These are phyloP conservation scores for Xerus inauris DNA, from an alignment of 2,113 vertebrate genomes.

Conservation along the genomic window DNA sequence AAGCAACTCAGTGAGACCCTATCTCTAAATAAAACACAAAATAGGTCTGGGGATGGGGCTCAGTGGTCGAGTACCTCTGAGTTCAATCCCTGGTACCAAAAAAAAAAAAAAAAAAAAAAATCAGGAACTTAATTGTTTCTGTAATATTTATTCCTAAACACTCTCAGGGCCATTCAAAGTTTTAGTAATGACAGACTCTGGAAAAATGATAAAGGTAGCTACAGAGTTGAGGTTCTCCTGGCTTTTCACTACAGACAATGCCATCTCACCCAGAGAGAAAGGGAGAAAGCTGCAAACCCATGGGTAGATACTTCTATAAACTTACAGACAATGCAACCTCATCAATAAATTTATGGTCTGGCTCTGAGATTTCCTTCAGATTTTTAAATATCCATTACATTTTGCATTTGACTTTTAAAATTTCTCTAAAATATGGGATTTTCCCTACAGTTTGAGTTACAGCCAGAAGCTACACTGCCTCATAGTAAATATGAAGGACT, in stretches of 20 bases:
- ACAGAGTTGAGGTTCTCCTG: neutral
- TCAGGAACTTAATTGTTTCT: neutral
- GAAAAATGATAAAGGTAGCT: neutral
- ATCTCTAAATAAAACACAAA: too few species aligned
- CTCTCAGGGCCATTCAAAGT: neutral
- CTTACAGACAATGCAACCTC: neutral
- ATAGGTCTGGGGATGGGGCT: too few species aligned
- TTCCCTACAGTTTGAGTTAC: constrained; percentile 61
- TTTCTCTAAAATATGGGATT: constrained; percentile 60
- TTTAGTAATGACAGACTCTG: neutral
- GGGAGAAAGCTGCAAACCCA: neutral
- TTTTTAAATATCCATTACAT: constrained; percentile 2
- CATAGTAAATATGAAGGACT: constrained; percentile 69
- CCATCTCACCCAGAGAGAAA: neutral
- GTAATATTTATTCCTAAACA: neutral
- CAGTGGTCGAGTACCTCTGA: too few species aligned
- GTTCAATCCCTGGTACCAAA: too few species aligned
- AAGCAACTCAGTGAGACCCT: too few species aligned
- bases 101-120: neutral
- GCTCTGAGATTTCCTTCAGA: constrained; percentile 34
- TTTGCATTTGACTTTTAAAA: constrained; percentile 43
- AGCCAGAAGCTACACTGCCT: constrained; percentile 67
- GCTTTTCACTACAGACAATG: neutral
- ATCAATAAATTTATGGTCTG: constrained; percentile 48
- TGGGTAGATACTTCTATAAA: neutral